A percentile compares a stretch with the other conserved stretches of the same genome.
Conservation (phyloP, 2,888 invertebrate genomes). For the Habrosyne pyritoides region DNA sequence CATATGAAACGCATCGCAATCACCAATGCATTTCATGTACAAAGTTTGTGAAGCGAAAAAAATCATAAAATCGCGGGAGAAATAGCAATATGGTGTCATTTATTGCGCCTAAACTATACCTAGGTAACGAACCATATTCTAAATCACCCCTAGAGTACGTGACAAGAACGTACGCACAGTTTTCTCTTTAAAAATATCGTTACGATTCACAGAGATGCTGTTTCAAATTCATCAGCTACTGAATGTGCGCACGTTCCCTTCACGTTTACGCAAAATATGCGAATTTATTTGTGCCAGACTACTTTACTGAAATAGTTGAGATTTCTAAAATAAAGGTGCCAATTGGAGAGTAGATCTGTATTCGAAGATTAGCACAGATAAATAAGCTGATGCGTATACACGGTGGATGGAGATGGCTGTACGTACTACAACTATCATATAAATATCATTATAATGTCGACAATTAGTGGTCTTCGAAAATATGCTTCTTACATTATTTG, state of each 20-base stretch:
- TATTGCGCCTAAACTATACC: slow-evolving; percentile 41
- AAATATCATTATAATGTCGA: too few relatives aligned
- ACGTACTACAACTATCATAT: background rate
- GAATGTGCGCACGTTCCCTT: slow-evolving; percentile 28
- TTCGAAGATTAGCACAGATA: slow-evolving; percentile 30
- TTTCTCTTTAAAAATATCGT: slow-evolving; percentile 9
- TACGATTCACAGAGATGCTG: slow-evolving; percentile 4
- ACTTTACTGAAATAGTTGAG: slow-evolving; percentile 1
- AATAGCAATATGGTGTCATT: slow-evolving; percentile 47
- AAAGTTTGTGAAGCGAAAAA: slow-evolving; percentile 45
- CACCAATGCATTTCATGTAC: slow-evolving; percentile 61
- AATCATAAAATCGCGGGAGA: slow-evolving; percentile 40
- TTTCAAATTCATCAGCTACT: background rate
- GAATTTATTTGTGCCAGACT: slow-evolving; percentile 16
- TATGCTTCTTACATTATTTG: too few relatives aligned
- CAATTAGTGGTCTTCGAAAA: too few relatives aligned
- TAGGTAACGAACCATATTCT: slow-evolving; percentile 48
- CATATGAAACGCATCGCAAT: slow-evolving; percentile 51
- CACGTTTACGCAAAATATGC: slow-evolving; percentile 21
- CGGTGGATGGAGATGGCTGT: slow-evolving; percentile 11
- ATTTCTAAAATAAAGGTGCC: slow-evolving; percentile 9
- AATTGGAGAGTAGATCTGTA: background rate
- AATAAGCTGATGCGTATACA: slow-evolving; percentile 18
- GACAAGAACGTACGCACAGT: slow-evolving; percentile 31
- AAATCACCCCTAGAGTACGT: slow-evolving; percentile 42